phyloP scores from a whole-genome alignment of 2,888 invertebrate species.

The Tupiocoris notatus region DNA sequence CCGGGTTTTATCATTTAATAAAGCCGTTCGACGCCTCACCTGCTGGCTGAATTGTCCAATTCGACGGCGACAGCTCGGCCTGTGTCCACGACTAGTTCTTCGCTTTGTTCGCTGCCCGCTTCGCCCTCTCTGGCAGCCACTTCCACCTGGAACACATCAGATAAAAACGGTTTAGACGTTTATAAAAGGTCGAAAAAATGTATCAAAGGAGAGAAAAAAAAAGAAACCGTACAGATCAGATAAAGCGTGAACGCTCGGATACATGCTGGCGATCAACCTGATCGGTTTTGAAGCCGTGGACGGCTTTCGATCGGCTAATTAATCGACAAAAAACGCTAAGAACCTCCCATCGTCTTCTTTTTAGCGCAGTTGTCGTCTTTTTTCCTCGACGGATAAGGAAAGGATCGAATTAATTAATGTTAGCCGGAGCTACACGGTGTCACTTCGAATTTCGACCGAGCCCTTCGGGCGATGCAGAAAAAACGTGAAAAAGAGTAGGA shows the following conservation, averaged over 20 bases:
- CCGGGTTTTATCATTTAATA: neutral
- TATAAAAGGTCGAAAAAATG: neutral
- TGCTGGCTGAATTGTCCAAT: constrained; percentile 36
- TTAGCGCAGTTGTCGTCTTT: neutral
- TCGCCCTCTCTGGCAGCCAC: constrained; percentile 41
- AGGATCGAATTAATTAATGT: constrained; percentile 37
- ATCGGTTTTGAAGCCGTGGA: constrained; percentile 5
- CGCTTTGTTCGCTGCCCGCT: constrained; percentile 42
- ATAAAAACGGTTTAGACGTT: neutral
- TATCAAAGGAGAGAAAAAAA: constrained; percentile 8
- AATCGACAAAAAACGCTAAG: constrained; percentile 20
- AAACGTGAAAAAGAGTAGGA: neutral
- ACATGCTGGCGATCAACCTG: neutral
- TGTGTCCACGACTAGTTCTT: constrained; percentile 46
- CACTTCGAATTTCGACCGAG: constrained; percentile 18
- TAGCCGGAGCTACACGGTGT: constrained; percentile 27
- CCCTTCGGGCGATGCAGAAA: neutral
- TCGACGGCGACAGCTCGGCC: constrained; percentile 45
- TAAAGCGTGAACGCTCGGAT: neutral
- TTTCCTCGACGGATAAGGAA: neutral
- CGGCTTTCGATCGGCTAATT: constrained; percentile 13
- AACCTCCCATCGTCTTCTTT: neutral
- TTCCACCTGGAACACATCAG: constrained; percentile 43
- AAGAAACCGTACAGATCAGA: constrained; percentile 11
- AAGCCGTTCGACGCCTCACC: neutral